Percentiles rank a stretch among this genome's conserved stretches.
These are phyloP conservation scores for Thermophis baileyi DNA, from an alignment of 2,113 vertebrate species.

Conservation along the genomic window DNA sequence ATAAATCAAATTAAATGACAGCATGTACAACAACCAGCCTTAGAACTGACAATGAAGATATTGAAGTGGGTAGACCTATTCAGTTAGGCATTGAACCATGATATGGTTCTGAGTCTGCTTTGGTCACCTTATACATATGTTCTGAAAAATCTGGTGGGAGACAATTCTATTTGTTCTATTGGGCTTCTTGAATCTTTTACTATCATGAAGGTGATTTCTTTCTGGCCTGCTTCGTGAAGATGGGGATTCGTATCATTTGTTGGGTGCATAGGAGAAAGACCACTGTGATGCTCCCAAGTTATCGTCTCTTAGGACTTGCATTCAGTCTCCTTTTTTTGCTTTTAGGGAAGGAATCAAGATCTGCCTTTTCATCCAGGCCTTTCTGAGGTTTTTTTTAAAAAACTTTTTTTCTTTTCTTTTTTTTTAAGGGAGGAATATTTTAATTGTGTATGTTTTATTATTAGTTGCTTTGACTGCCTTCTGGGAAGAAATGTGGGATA, in stretches of 20 bases:
- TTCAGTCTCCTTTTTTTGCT: background rate
- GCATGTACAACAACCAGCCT: background rate
- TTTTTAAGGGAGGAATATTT: background rate
- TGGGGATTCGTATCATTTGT: background rate
- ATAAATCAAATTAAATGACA: background rate
- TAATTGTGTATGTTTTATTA: background rate
- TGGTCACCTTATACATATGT: background rate
- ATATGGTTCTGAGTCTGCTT: background rate
- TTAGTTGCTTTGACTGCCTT: background rate
- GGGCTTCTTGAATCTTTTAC: background rate
- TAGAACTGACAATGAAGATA: background rate
- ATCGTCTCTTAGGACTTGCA: background rate
- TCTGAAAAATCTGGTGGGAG: background rate
- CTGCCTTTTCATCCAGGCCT: background rate
- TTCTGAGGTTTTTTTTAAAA: background rate
- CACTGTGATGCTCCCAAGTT: background rate
- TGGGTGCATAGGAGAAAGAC: background rate
- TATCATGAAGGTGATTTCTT: background rate
- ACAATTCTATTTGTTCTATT: background rate
- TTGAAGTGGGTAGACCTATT: background rate
- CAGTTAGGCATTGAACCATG: background rate
- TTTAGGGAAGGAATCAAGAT: background rate
- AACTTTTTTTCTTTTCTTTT: background rate
- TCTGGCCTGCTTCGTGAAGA: background rate
- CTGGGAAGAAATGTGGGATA: background rate